Evolutionary conservation across 2,113 vertebrate genomes (phyloP).

Genomic region (Australoheros scitulus): DNA sequence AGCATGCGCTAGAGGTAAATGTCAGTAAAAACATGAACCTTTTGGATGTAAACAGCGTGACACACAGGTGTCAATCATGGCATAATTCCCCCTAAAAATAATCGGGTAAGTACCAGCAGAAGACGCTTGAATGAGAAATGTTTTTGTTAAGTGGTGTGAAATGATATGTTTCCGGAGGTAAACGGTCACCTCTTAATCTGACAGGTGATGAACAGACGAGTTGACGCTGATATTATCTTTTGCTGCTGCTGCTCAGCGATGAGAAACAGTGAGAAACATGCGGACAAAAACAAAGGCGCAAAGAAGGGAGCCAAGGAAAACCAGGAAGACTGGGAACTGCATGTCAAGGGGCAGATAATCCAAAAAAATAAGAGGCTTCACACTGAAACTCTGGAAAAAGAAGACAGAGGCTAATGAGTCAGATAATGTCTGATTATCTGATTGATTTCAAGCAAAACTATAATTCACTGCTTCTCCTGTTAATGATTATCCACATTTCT

Average conservation of each 20-base stretch:
- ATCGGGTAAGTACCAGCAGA: slow-evolving; percentile 10
- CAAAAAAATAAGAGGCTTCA: neutral
- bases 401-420: neutral
- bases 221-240: neutral
- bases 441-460: neutral
- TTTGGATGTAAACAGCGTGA: neutral
- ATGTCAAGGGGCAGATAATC: neutral
- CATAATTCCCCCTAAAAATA: slow-evolving; percentile 18
- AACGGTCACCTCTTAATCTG: slow-evolving; percentile 36
- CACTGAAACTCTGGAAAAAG: neutral
- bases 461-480: neutral
- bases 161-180: slow-evolving; percentile 25
- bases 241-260: slow-evolving; percentile 1
- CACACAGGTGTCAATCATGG: slow-evolving; percentile 13
- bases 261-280: neutral
- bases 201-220: slow-evolving; percentile 25
- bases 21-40: neutral
- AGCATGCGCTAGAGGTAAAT: neutral
- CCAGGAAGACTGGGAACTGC: neutral
- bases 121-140: slow-evolving; percentile 3
- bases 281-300: neutral
- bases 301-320: neutral
- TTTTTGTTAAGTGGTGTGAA: slow-evolving; percentile 1
- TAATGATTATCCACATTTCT: neutral
- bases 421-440: neutral